A percentile compares a stretch with the other conserved stretches of the same genome.
These are phyloP conservation scores for Prosopocoilus inquinatus DNA, from an alignment of 2,888 invertebrate species.

Conservation along the genomic window DNA sequence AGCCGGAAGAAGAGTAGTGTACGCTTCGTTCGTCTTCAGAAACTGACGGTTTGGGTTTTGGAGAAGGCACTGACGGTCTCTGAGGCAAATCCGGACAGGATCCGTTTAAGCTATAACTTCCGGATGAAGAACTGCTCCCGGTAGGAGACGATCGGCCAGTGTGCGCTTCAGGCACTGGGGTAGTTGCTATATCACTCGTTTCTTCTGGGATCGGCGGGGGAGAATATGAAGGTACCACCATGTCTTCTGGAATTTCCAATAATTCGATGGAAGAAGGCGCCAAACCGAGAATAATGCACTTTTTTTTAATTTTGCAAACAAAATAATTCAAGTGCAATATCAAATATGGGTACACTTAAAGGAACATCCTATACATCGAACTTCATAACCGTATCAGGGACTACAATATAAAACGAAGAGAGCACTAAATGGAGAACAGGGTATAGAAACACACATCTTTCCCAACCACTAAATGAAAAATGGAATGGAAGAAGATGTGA, in stretches of 20 bases:
- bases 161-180: conserved; percentile 44
- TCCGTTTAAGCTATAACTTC: conserved; percentile 56
- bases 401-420: no score
- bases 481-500: no score
- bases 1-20: conserved; percentile 72
- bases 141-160: conserved; percentile 55
- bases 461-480: no score
- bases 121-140: conserved; percentile 58
- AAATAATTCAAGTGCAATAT: no score
- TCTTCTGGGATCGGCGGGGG: conserved; percentile 59
- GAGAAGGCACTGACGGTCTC: conserved; percentile 43
- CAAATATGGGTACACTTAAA: no score
- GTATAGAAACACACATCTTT: no score
- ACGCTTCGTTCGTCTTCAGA: conserved; percentile 70
- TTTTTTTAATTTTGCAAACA: no score
- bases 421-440: no score
- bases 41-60: conserved; percentile 49
- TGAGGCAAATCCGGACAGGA: conserved; percentile 48
- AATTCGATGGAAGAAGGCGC: no score
- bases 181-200: conserved; percentile 45
- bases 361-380: no score
- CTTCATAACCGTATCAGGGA: no score
- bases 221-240: conserved; percentile 61
- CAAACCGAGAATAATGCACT: no score
- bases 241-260: conserved; percentile 64